Conservation (phyloP, 2,113 vertebrate genomes). For the Etia nguti region DNA sequence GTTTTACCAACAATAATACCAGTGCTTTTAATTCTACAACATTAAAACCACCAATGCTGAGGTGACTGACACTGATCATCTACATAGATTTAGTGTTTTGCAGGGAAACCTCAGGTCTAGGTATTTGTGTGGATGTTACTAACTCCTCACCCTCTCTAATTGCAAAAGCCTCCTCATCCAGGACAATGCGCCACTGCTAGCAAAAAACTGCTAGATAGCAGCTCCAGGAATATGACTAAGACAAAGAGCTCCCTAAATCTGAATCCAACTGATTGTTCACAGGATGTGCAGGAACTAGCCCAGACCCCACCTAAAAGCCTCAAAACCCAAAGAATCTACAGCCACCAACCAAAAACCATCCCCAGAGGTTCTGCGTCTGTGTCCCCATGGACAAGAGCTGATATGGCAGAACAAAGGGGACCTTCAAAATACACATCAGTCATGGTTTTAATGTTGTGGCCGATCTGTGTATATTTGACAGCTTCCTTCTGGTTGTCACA, state of each 20-base stretch:
- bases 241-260: not conserved
- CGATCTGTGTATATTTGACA: not conserved
- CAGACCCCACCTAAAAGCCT: not conserved
- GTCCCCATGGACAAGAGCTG: fast-evolving
- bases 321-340: not conserved
- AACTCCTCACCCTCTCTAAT: not conserved
- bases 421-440: not conserved
- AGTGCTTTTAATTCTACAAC: not conserved
- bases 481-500: not conserved
- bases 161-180: not conserved
- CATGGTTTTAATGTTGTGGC: not conserved
- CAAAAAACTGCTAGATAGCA: not conserved
- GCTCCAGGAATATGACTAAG: not conserved
- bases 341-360: not conserved
- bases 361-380: not conserved
- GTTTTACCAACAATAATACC: not conserved
- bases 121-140: fast-evolving
- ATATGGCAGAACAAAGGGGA: not conserved
- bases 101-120: not conserved
- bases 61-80: not conserved
- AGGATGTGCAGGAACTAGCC: not conserved
- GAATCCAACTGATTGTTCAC: not conserved
- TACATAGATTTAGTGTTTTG: not conserved
- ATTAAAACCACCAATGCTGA: not conserved
- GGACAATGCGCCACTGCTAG: fast-evolving